These are phyloP conservation scores for Mamestra configurata DNA, from an alignment of 1,140 invertebrate species.

Conservation along the genomic window DNA sequence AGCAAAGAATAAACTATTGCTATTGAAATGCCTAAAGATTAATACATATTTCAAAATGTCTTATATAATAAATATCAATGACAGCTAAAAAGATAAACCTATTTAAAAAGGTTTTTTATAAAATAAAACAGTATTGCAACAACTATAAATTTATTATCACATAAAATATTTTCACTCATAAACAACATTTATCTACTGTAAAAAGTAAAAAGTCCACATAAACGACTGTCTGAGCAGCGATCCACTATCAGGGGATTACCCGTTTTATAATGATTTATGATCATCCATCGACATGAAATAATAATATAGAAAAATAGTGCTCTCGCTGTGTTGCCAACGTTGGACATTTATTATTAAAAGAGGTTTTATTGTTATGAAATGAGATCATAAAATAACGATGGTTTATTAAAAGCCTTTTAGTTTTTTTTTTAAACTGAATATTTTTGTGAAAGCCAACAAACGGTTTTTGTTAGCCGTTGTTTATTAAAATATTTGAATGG, in stretches of 20 bases:
- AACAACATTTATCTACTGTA: conserved; percentile 42
- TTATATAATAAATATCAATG: not conserved
- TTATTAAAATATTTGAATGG: too few relatives aligned
- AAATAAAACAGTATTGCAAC: conserved; percentile 41
- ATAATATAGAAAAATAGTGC: conserved; percentile 44
- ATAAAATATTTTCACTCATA: conserved; percentile 37
- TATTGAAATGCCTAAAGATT: too few relatives aligned
- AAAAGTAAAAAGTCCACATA: conserved; percentile 43
- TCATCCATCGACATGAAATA: conserved; percentile 45
- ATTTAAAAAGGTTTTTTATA: not conserved
- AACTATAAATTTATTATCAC: conserved; percentile 40
- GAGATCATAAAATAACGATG: not conserved
- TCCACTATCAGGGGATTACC: conserved; percentile 38
- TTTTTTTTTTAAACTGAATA: too few relatives aligned
- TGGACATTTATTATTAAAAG: conserved; percentile 34
- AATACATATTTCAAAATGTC: not conserved
- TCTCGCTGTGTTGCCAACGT: conserved; percentile 33
- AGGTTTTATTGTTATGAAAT: not conserved
- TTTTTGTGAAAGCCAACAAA: too few relatives aligned
- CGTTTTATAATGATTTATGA: conserved; percentile 46
- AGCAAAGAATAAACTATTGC: too few relatives aligned
- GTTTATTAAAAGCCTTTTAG: not conserved
- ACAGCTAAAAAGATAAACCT: not conserved
- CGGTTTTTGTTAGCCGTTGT: too few relatives aligned
- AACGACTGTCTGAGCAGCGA: conserved; percentile 36